phyloP scores from a whole-genome alignment of 2,888 invertebrate genomes.

The Petrolisthes manimaculis region DNA sequence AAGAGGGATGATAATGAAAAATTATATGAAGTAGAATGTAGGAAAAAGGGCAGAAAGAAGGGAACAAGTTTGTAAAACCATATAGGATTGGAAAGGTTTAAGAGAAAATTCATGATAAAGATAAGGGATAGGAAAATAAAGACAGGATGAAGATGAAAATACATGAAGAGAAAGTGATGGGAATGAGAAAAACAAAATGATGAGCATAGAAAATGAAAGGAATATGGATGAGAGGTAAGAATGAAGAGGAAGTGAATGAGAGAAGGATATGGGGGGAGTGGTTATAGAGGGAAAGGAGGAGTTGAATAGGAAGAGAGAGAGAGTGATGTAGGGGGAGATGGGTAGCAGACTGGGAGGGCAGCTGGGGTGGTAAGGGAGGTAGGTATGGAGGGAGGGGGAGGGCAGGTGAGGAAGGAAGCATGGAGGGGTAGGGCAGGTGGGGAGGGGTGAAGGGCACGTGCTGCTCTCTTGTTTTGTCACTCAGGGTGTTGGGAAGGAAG shows the following conservation, averaged over 20 bases:
- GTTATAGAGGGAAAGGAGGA: background rate
- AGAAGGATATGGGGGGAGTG: background rate
- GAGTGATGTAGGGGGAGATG: background rate
- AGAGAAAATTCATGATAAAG: background rate
- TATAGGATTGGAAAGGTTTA: background rate
- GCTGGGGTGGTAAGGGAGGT: background rate
- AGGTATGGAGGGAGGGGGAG: background rate
- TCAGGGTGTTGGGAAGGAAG: background rate
- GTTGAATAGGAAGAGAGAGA: background rate
- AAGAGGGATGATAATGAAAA: background rate
- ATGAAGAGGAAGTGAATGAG: background rate
- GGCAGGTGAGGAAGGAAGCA: background rate
- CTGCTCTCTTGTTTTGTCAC: too few species aligned
- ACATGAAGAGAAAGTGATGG: background rate
- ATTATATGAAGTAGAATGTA: background rate
- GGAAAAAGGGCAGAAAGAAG: background rate
- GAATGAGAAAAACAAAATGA: background rate
- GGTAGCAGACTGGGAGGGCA: background rate
- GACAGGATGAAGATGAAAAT: background rate
- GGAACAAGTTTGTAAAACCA: too few species aligned
- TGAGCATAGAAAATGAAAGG: background rate
- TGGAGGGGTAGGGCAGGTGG: background rate
- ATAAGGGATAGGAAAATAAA: background rate
- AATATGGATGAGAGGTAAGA: background rate
- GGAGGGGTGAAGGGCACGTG: background rate